Percentiles rank a stretch among this genome's conserved stretches.
These are phyloP conservation scores for Meta bourneti DNA, from an alignment of 2,888 invertebrate species.

Conservation along the genomic window DNA sequence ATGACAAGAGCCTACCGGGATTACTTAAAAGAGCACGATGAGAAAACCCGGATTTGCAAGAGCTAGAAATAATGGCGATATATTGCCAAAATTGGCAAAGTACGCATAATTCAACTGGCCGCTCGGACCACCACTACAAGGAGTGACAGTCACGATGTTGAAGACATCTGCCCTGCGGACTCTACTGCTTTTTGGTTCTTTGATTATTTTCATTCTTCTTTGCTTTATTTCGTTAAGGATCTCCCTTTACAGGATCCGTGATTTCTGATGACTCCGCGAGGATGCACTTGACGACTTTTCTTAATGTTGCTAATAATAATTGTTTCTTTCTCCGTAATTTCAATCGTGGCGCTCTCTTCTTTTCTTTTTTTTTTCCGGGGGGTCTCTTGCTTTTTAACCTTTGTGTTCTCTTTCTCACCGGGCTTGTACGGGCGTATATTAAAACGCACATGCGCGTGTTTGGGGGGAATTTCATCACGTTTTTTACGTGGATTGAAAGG, in stretches of 20 bases:
- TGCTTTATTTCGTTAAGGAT: constrained; percentile 60
- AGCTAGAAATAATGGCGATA: constrained; percentile 52
- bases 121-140: constrained; percentile 64
- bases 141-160: constrained; percentile 74
- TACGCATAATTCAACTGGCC: constrained; percentile 44
- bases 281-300: constrained; percentile 64
- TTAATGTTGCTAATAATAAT: constrained; percentile 75
- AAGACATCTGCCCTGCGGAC: constrained; percentile 61
- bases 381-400: constrained; percentile 13
- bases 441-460: constrained; percentile 64
- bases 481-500: constrained; percentile 49
- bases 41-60: constrained; percentile 54
- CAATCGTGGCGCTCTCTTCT: constrained; percentile 37
- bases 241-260: constrained; percentile 68
- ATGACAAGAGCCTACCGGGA: background rate
- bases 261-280: constrained; percentile 54
- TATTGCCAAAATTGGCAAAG: constrained; percentile 61
- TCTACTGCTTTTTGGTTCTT: constrained; percentile 29
- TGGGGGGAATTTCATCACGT: constrained; percentile 66
- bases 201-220: constrained; percentile 44
- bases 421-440: constrained; percentile 38
- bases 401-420: background rate
- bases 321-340: constrained; percentile 73
- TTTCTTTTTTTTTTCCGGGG: background rate
- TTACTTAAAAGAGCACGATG: constrained; percentile 15